Evolutionary conservation across 2,888 invertebrate genomes (phyloP).

Genomic region (Rhamphomyia laevipes): DNA sequence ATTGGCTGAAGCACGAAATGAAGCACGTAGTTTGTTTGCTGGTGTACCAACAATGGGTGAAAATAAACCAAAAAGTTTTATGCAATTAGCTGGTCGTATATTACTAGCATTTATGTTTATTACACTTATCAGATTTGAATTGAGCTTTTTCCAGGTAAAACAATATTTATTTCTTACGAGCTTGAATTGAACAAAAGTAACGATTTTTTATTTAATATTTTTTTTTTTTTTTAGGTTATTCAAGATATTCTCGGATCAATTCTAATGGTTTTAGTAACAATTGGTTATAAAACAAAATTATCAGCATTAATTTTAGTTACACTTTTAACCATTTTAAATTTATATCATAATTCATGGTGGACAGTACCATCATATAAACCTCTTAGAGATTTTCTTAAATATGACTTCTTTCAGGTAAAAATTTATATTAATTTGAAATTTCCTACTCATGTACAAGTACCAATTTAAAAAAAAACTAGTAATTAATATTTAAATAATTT

Average conservation of each 20-base stretch:
- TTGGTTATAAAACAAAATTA: constrained; percentile 98
- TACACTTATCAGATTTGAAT: constrained; percentile 87
- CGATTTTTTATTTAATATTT: neutral
- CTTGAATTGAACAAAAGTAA: no score
- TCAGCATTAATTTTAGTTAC: constrained; percentile 88
- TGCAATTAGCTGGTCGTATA: constrained; percentile 91
- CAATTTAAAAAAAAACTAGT: neutral
- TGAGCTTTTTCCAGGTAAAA: constrained; percentile 70
- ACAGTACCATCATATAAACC: constrained; percentile 88
- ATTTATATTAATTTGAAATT: neutral
- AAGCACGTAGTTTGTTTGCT: constrained; percentile 90
- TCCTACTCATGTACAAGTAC: neutral
- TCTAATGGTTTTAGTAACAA: constrained; percentile 89
- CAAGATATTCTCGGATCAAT: constrained; percentile 88
- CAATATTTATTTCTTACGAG: neutral
- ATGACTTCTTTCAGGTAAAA: constrained; percentile 99
- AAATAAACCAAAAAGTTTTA: constrained; percentile 91
- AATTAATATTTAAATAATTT: neutral
- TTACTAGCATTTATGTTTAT: constrained; percentile 98
- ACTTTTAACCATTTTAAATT: constrained; percentile 78
- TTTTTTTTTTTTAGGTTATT: constrained; percentile 50
- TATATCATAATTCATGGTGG: constrained; percentile 99
- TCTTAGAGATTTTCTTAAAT: constrained; percentile 97
- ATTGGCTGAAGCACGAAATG: constrained; percentile 89
- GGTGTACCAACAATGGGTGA: constrained; percentile 88